Evolutionary conservation across 2,797 vertebrate genomes (phyloP), one percentile per base, ranked within the genome.

Genomic region (Alfaro cultratus): DNA sequence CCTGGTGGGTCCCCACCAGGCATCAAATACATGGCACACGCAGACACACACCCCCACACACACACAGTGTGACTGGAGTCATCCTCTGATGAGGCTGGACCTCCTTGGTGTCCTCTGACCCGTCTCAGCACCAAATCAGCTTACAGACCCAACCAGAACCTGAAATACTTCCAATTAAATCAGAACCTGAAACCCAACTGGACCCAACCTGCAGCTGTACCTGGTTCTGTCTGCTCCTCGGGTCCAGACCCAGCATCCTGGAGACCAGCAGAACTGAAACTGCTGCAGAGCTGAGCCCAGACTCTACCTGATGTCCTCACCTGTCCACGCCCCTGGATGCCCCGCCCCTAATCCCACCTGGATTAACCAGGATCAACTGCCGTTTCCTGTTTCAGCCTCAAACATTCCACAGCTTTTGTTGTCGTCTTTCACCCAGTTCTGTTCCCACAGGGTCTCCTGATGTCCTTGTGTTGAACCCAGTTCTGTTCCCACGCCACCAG

Each of bases 191-290:
- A 49, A 21, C 36, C 11, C 9, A 49, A 18, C 16, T 21, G 10
- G 53, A 55, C 21, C 53, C 9, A 4, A 55, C 6, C 43, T 2
- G 18, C 72, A 49, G 39, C 8, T 57, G 15, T 90, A 92, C 92
- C 92, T 93, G 74, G 0, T 49, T 77, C 0, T 81, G 86, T 36
- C 7, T 45, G 51, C 26, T 80, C 62, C 41, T 86, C 73, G 79
- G 41, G 77, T 91, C 91, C 88, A 90, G 75, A 75, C 84, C 73
- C 3, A 90, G 73, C 89, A 92, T 92, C 73, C 74, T 90, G 86
- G 70, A 29, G 71, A 80, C 76, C 7, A 77, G 4, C 57, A 6
- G 55, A 1, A 84, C 67, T 86, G 87, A 86, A 36, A 0, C 0
- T 1, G 4, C 18, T 41, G 4, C 41, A 26, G 55, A 13, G 16